Conservation (phyloP, 2,888 invertebrate species). For the Drosophila nr. perissopoda region DNA sequence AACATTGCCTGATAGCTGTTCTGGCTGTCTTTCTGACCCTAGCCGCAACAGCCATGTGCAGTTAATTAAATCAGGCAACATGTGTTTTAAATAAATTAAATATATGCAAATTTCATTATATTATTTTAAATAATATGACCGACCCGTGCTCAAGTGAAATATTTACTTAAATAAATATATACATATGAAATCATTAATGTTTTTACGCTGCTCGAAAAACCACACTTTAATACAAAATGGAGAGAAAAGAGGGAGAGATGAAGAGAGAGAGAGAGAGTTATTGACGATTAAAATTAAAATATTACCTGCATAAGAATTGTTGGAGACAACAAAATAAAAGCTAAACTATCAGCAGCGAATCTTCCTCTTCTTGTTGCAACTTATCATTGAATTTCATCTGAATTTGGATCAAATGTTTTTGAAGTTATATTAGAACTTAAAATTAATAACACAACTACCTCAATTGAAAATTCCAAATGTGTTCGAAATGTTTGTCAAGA, state of each 20-base stretch:
- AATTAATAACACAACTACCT: not conserved
- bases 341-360: not conserved
- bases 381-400: not conserved
- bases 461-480: not conserved
- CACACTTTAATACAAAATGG: not conserved
- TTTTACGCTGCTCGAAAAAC: not conserved
- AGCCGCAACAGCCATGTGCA: constrained; percentile 63
- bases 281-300: not conserved
- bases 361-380: not conserved
- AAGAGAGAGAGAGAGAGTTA: not conserved
- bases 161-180: not conserved
- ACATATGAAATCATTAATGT: constrained; percentile 6
- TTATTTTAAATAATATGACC: constrained; percentile 51
- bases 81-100: constrained; percentile 73
- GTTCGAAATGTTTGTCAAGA: not conserved
- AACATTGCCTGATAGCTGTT: constrained; percentile 35
- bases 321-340: not conserved
- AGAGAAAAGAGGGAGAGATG: not conserved
- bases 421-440: not conserved
- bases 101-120: constrained; percentile 57
- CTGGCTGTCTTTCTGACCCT: constrained; percentile 18
- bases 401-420: not conserved
- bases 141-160: constrained; percentile 13
- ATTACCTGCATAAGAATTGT: not conserved
- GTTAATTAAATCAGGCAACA: constrained; percentile 77